These are phyloP conservation scores for Vulpes ferrilata DNA, from an alignment of 2,113 vertebrate species.

Conservation along the genomic window DNA sequence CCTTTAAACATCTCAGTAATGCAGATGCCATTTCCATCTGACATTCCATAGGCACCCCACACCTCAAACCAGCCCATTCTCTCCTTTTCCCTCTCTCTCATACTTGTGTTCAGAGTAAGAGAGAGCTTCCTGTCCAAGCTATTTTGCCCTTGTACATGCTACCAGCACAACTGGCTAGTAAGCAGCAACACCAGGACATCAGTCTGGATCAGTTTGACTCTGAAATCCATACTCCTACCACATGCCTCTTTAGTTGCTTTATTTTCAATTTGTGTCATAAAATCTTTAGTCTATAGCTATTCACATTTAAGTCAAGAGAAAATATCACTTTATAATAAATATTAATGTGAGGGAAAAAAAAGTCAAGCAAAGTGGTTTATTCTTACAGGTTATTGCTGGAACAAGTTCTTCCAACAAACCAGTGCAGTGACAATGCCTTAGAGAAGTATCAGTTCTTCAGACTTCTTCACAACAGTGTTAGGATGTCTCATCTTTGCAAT, in stretches of 20 bases:
- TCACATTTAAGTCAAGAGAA: constrained; percentile 68
- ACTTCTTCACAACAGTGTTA: background rate
- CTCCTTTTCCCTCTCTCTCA: background rate
- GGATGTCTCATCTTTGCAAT: background rate
- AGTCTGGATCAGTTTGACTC: background rate
- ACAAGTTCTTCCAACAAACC: constrained; percentile 32
- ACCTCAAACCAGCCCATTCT: background rate
- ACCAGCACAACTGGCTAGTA: background rate
- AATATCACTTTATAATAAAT: constrained; percentile 41
- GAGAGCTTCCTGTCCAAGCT: background rate
- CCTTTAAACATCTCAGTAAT: background rate
- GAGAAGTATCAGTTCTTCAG: background rate
- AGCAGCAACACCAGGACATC: background rate
- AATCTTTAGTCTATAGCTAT: constrained; percentile 78
- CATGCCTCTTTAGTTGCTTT: constrained; percentile 22
- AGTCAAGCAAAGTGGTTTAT: constrained; percentile 66
- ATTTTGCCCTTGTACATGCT: background rate
- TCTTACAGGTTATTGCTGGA: constrained; percentile 50
- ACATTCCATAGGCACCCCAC: background rate
- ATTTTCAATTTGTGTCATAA: constrained; percentile 80
- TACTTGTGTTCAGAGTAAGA: background rate
- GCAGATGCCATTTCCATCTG: background rate
- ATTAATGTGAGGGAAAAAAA: constrained; percentile 31
- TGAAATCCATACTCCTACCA: background rate
- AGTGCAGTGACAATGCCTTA: background rate